Evolutionary conservation across 2,797 vertebrate species (phyloP).

Genomic region (Myioborus miniatus): DNA sequence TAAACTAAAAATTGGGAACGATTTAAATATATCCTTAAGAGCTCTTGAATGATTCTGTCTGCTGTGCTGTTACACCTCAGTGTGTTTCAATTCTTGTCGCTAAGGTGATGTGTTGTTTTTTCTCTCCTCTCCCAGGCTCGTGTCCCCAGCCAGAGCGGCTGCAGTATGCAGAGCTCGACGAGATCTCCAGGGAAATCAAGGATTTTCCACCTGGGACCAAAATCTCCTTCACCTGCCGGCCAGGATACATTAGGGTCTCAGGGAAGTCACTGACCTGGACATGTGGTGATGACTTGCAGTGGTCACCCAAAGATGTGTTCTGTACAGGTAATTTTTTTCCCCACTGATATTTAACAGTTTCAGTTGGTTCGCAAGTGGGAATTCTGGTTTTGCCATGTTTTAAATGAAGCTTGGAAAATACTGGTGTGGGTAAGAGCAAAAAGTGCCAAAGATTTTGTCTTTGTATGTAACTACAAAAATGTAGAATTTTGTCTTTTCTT

Average conservation of each 20-base stretch:
- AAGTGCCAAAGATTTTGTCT: background rate
- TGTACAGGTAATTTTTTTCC: slow-evolving; percentile 44
- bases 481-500: background rate
- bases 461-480: background rate
- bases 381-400: background rate
- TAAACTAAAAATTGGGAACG: rapidly evolving
- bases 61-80: rapidly evolving
- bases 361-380: background rate
- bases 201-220: background rate
- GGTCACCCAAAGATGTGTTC: background rate
- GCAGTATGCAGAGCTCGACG: background rate
- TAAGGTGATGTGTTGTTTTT: background rate
- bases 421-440: background rate
- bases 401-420: background rate
- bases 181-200: rapidly evolving
- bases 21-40: background rate
- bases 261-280: rapidly evolving
- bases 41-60: rapidly evolving
- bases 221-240: background rate
- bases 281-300: background rate
- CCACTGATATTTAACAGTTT: rapidly evolving
- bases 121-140: rapidly evolving
- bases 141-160: background rate
- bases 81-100: background rate
- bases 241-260: background rate